Evolutionary conservation across 2,888 invertebrate species (phyloP), one percentile per base, ranked within the genome.

Genomic region (Vesta saturnalis): DNA sequence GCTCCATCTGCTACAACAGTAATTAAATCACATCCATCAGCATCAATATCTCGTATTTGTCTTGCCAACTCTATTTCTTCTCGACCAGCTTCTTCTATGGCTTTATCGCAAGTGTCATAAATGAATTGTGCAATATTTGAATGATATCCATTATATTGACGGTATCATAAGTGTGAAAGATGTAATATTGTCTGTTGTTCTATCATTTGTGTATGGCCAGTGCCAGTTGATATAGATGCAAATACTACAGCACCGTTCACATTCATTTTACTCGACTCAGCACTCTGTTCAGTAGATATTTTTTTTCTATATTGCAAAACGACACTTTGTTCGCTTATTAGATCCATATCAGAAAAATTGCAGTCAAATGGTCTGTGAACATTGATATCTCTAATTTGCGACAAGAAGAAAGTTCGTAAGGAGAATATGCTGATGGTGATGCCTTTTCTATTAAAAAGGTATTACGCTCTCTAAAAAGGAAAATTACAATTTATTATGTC

Each of bases 41-140:
- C 12, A 43, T 43, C 43, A 43, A 43, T 10, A 43, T 43, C 43
- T 43, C 43, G n/a, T 43, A 43, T 43, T 43, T 43, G 43, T 43
- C 43, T 43, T 5, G 43, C 43, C 43, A 43, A 43, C 3, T 43
- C 43, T 2, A 43, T 3, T 10, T 43, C 43, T 43, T 43, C 43
- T 43, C 14, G 43, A 10, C 43, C 43, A 43, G 43, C 4, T 12
- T 43, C 43, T 43, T 43, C 12, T 43, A 43, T 43, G 14, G 43
- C 4, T 43, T 43, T n/a, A n/a, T n/a, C n/a, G n/a, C n/a, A n/a
- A n/a, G n/a, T n/a, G n/a, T n/a, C n/a, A n/a, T n/a, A n/a, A n/a
- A n/a, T n/a, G n/a, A n/a, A n/a, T n/a, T n/a, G n/a, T n/a, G n/a
- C n/a, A n/a, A n/a, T n/a, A n/a, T n/a, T n/a, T n/a, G n/a, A n/a